Evolutionary conservation across 2,113 vertebrate species (phyloP).

Genomic region (Ivindomyrus marchei): DNA sequence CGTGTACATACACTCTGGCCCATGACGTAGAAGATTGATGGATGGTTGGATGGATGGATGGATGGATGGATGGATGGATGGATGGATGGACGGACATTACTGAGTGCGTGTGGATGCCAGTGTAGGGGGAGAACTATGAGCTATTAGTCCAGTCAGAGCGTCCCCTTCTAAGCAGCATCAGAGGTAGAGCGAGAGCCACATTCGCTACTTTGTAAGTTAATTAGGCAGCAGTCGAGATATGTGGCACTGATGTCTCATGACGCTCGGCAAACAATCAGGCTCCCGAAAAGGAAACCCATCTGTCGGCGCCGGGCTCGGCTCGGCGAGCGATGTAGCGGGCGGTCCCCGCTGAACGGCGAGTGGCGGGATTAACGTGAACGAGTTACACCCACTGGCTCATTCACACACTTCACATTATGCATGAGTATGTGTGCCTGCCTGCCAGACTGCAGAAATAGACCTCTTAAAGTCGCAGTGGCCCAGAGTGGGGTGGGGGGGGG

Average conservation of each 20-base stretch:
- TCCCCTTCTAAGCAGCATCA: background rate
- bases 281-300: constrained; percentile 26
- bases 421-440: constrained; percentile 54
- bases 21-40: background rate
- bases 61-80: no score
- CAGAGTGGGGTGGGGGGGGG: background rate
- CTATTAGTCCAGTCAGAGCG: background rate
- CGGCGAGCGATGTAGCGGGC: constrained; percentile 14
- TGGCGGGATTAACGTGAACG: constrained; percentile 42
- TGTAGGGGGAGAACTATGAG: background rate
- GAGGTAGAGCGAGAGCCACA: background rate
- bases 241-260: background rate
- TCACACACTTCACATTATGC: constrained; percentile 53
- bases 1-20: background rate
- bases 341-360: constrained; percentile 20
- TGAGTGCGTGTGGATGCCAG: background rate
- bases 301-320: background rate
- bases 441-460: constrained; percentile 59
- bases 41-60: background rate
- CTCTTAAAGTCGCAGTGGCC: constrained; percentile 58
- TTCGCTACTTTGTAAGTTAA: background rate
- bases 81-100: background rate
- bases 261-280: constrained; percentile 19
- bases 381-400: constrained; percentile 50
- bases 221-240: constrained; percentile 11